phyloP scores from a whole-genome alignment of 1,140 invertebrate genomes.

The Drosophila santomea region DNA sequence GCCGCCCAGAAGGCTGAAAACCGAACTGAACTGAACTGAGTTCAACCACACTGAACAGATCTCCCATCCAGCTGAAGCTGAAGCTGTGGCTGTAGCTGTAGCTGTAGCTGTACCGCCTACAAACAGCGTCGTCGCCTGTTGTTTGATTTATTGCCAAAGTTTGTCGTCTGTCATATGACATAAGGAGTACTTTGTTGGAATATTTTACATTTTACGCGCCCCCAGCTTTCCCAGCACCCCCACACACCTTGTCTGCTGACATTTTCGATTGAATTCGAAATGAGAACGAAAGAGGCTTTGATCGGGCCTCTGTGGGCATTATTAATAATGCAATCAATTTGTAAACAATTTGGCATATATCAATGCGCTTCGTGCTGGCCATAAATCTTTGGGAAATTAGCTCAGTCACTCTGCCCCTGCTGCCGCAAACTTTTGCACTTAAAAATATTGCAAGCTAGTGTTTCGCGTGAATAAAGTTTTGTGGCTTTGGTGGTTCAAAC shows the following conservation, averaged over 20 bases:
- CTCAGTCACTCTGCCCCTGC: slow-evolving; percentile 15
- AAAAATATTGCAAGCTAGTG: slow-evolving; percentile 25
- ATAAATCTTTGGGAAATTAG: slow-evolving; percentile 78
- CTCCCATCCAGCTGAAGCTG: slow-evolving; percentile 28
- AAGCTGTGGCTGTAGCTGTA: background rate
- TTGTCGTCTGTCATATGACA: slow-evolving; percentile 78
- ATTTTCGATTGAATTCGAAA: slow-evolving; percentile 61
- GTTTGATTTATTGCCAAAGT: slow-evolving; percentile 81
- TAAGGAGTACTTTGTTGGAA: slow-evolving; percentile 78
- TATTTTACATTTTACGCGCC: slow-evolving; percentile 61
- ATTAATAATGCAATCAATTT: slow-evolving; percentile 82
- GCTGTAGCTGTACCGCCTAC: slow-evolving; percentile 14
- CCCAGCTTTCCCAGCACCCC: background rate
- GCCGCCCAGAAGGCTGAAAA: background rate
- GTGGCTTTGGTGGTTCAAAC: background rate
- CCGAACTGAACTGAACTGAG: background rate
- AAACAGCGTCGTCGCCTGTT: slow-evolving; percentile 53
- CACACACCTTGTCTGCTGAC: slow-evolving; percentile 21
- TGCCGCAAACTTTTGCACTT: slow-evolving; percentile 10
- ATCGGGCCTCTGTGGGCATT: slow-evolving; percentile 58
- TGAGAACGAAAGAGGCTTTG: slow-evolving; percentile 48
- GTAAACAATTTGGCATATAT: slow-evolving; percentile 83
- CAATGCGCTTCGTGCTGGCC: slow-evolving; percentile 73
- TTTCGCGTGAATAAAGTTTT: background rate
- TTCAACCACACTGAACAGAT: slow-evolving; percentile 4